Percentiles rank a stretch among this genome's conserved stretches.
phyloP scores from a whole-genome alignment of 2,888 invertebrate genomes.

The Sympetrum striolatum region DNA sequence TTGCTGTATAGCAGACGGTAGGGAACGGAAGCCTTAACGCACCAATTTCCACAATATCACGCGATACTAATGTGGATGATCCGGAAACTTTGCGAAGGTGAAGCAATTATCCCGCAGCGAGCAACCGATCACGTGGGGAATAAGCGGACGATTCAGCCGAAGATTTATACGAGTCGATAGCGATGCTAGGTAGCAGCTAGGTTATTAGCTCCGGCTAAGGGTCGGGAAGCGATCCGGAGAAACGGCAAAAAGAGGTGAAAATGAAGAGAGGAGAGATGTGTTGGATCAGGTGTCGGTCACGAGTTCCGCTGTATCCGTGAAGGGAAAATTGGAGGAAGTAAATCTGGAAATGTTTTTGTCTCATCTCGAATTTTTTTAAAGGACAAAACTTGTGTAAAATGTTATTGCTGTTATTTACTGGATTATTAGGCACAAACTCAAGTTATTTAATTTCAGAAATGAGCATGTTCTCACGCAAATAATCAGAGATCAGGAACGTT shows the following conservation, averaged over 20 bases:
- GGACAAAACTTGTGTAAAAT: too few relatives aligned
- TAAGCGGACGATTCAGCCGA: neutral
- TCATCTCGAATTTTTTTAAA: too few relatives aligned
- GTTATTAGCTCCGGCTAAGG: neutral
- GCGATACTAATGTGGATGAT: neutral
- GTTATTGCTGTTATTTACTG: too few relatives aligned
- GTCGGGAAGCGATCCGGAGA: neutral
- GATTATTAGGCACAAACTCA: too few relatives aligned
- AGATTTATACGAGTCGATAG: neutral
- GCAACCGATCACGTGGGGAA: neutral
- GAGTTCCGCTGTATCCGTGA: neutral
- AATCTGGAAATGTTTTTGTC: too few relatives aligned
- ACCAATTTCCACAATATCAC: neutral
- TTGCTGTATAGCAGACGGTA: neutral
- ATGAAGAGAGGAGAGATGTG: neutral
- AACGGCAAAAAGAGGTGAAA: neutral
- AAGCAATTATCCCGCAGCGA: neutral
- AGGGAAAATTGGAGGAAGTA: neutral
- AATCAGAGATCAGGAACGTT: too few relatives aligned
- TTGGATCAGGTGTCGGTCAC: neutral
- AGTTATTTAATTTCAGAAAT: too few relatives aligned
- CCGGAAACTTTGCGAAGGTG: neutral
- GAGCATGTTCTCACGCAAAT: too few relatives aligned
- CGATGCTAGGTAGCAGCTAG: neutral
- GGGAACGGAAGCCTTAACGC: neutral